Evolutionary conservation across 1,140 invertebrate species (phyloP), one percentile per base, ranked within the genome.

Genomic region (Parasteatoda tepidariorum): DNA sequence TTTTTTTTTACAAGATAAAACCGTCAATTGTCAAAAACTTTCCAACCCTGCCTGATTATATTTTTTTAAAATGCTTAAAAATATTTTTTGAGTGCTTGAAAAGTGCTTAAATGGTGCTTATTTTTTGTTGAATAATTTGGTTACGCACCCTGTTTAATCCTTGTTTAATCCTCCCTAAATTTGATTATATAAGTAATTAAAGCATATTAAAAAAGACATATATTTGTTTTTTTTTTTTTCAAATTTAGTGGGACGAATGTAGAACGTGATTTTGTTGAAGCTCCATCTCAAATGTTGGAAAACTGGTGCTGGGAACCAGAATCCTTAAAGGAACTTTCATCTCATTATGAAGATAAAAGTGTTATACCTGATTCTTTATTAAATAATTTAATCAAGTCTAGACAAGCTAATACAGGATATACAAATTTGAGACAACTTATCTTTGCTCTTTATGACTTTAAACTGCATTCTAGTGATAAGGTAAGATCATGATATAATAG

Each of bases 291-390:
- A 88, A 92, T 92, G 91, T 86, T 92, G 74, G 91, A 92, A 86
- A 92, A 92, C 86, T 92, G 91, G 91, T 89, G 89, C 7, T 92
- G 91, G 91, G 89, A 91, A 86, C 87, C 88, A 83, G 91, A 91
- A 67, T 88, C 91, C 4, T 85, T 92, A 3, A 76, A 85, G 33
- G 86, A 88, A 30, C 91, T 92, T 90, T 92, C 91, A 11, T 81
- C 84, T 30, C 91, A 92, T 85, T 91, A 91, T 86, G 87, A 90
- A 86, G 89, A 88, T 33, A 34, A 85, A 28, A 85, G 82, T 55
- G 84, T 88, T 33, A 88, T 92, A 66, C 91, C 91, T 2, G 88
- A 90, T 67, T 88, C 90, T 6, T 73, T 91, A 41, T 78, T 92
- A 7, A 86, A 90, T 26, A 90, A 90, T 66, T 86, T 92, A 13